Conservation (phyloP, 2,888 invertebrate species). For the Epistrophe grossulariae region DNA sequence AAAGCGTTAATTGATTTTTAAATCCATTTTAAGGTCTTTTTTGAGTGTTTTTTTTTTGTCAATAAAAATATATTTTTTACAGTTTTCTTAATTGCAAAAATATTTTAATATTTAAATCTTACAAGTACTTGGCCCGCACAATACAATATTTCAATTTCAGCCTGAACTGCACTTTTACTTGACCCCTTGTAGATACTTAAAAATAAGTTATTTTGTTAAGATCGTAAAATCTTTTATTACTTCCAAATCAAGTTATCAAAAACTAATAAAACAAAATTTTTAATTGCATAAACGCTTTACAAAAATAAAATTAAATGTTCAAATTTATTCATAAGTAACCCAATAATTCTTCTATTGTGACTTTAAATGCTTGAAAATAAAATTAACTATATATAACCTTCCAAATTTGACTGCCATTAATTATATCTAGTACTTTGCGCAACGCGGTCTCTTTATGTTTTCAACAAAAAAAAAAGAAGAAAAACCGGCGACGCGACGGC, state of each 20-base stretch:
- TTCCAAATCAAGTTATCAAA: not conserved
- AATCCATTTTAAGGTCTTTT: too few species aligned
- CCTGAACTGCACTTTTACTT: too few species aligned
- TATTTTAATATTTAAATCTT: too few species aligned
- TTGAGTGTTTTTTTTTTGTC: too few species aligned
- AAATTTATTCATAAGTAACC: not conserved
- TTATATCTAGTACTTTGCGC: not conserved
- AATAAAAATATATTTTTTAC: too few species aligned
- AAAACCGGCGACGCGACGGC: not conserved
- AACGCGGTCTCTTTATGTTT: not conserved
- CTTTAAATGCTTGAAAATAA: not conserved
- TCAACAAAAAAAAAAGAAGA: not conserved
- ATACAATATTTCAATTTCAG: too few species aligned
- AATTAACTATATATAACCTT: conserved; percentile 9
- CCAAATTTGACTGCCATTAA: not conserved
- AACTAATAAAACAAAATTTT: not conserved
- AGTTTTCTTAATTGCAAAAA: too few species aligned
- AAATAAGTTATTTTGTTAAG: too few species aligned
- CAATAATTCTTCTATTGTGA: not conserved
- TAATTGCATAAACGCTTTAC: not conserved
- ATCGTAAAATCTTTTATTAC: too few species aligned
- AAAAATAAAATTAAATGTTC: not conserved
- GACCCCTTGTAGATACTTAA: too few species aligned
- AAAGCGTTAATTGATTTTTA: too few species aligned
- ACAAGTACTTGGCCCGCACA: too few species aligned